phyloP scores from a whole-genome alignment of 2,113 vertebrate species.

The Odontophorus gujanensis region DNA sequence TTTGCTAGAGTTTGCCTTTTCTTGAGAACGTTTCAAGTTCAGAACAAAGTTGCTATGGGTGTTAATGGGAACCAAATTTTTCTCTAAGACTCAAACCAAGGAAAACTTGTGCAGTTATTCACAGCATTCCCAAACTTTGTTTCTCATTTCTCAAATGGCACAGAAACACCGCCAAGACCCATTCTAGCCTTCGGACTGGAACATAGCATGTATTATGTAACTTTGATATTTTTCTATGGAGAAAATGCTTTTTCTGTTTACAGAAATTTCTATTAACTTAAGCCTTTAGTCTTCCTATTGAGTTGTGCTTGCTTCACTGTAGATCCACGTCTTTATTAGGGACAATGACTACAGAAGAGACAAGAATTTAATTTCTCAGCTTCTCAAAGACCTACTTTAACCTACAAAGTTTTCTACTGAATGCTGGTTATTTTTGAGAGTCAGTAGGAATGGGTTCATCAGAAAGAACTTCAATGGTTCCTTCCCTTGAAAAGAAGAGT shows the following conservation, averaged over 20 bases:
- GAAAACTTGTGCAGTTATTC: background rate
- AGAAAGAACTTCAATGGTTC: background rate
- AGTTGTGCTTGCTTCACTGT: background rate
- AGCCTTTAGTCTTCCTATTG: background rate
- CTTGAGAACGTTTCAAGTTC: background rate
- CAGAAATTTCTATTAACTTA: background rate
- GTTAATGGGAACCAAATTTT: background rate
- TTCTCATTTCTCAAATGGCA: background rate
- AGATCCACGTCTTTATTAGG: background rate
- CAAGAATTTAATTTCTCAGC: background rate
- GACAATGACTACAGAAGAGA: background rate
- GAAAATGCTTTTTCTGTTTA: background rate
- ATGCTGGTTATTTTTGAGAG: background rate
- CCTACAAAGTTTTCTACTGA: background rate
- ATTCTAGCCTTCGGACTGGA: background rate
- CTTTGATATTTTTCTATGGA: background rate
- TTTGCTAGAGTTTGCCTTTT: background rate
- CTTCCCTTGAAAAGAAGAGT: background rate
- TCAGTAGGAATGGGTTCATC: background rate
- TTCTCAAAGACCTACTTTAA: background rate
- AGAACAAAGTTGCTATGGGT: background rate
- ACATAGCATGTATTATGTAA: background rate
- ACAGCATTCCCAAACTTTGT: background rate
- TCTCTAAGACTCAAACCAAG: background rate
- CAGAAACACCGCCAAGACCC: background rate